Base-by-base conservation (phyloP, 1,140 invertebrate species). In the Hypothenemus hampei region DNA sequence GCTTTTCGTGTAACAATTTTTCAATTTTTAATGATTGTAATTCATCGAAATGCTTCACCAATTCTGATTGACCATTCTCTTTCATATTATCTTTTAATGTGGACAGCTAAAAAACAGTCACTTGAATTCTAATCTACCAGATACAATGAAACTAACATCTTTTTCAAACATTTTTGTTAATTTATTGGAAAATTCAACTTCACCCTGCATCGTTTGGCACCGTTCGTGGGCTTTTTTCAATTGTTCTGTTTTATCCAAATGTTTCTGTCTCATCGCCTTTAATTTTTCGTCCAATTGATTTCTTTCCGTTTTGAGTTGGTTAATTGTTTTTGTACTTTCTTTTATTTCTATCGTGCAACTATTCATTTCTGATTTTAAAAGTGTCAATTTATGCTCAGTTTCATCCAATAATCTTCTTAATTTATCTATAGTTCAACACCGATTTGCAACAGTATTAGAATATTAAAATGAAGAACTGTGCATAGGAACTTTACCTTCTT, bases 311-410 rank as follows among this genome's bases (percentile, higher is more conserved):
- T 77, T 79, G 4, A 84, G 65, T 59, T 78, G 75, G 50, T 82
- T 76, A 20, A 86, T 75, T 2, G 83, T 29, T 19, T 69, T 67
- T 3, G 80, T 74, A 64, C 76, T 80, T 39, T 79, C 73, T 29
- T 81, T 77, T 59, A 91, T 81, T 69, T 89, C 83, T 48, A 75
- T 71, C 4, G 81, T 81, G n/a, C 86, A 87, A 63, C 82, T 78
- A 18, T 76, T 65, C 10, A 91, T 69, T 70, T 87, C 82, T 21
- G 76, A 75, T 68, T 86, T 80, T 23, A 92, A 69, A 58, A 82
- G 76, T 49, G 74, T 71, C 50, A 89, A 81, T 71, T 85, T 80
- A 4, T n/a, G 4, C 23, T 55, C 43, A 19, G 44, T 47, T 37
- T 46, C 35, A 19, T 4, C 10, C 6, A 46, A 29, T 19, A 19